A percentile compares a stretch with the other conserved stretches of the same genome.
Evolutionary conservation across 2,113 vertebrate species (phyloP).

Genomic region (Morone saxatilis): DNA sequence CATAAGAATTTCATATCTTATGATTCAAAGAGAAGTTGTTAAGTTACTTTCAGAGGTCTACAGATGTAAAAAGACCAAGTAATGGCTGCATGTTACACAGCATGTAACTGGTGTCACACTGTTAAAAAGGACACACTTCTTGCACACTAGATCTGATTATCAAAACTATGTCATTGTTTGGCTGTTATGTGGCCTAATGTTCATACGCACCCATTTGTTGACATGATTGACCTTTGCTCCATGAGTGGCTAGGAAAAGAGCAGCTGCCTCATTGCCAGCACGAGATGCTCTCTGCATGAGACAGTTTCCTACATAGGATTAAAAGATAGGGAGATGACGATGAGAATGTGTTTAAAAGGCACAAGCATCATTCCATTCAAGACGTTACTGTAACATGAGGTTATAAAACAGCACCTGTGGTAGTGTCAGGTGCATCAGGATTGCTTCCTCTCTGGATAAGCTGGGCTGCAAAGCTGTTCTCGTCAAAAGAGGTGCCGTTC

Average conservation of each 20-base stretch:
- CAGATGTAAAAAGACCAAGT: not conserved
- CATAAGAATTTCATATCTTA: not conserved
- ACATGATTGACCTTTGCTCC: slow-evolving; percentile 96
- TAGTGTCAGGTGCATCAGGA: slow-evolving; percentile 90
- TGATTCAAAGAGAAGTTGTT: not conserved
- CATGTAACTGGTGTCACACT: not conserved
- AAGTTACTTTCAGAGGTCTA: not conserved
- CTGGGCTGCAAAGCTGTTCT: slow-evolving; percentile 95
- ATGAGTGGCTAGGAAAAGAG: slow-evolving; percentile 95
- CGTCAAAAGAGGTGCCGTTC: slow-evolving; percentile 96
- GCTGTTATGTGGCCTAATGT: not conserved
- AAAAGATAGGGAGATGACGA: not conserved
- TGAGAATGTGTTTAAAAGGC: not conserved
- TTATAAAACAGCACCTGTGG: slow-evolving; percentile 85
- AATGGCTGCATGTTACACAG: not conserved
- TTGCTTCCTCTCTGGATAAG: slow-evolving; percentile 96
- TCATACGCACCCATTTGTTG: slow-evolving; percentile 92
- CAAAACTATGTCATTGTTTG: not conserved
- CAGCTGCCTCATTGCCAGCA: slow-evolving; percentile 92
- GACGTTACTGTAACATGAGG: not conserved
- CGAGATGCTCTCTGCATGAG: slow-evolving; percentile 94
- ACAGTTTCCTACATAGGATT: slow-evolving; percentile 88
- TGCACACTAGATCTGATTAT: not conserved
- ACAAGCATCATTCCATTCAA: not conserved
- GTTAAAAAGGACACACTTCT: not conserved